Base-by-base conservation (phyloP, 2,888 invertebrate species). In the Agrotis clavis region DNA sequence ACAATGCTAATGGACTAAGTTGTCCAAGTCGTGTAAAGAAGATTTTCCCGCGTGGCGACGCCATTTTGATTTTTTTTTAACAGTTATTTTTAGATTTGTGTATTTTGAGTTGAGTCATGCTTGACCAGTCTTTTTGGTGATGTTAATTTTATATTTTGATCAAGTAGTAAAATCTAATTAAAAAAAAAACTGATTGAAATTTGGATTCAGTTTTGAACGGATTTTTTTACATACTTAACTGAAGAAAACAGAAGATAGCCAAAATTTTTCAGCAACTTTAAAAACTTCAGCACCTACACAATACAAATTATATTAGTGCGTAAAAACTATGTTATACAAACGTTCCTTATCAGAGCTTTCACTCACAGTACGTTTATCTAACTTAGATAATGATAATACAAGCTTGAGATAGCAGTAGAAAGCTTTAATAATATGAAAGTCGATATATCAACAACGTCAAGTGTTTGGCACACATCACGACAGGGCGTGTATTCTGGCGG, bases 1-100 rank as follows among this genome's bases (percentile, higher is more conserved):
- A 94, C 94, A 94, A 93, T 92, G 89, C 93, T 94, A 96, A 96
- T 96, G 95, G 95, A 92, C 94, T 89, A 91, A 92, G 90, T 93
- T 92, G 88, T 87, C 84, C 81, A 87, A 87, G 87, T 85, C 85
- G 86, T 85, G 77, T 83, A 84, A 86, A 64, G 81, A 87, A 88
- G 85, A 82, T 85, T 84, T 84, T 73, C 79, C 78, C 61, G 76
- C 74, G 79, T 47, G 25, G 50, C 21, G 78, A 21, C 18, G 65
- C 60, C 76, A 80, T 86, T 81, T 80, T 77, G 80, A 75, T 85
- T 82, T 82, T 74, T 48, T 69, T 74, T 82, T 75, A 54, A 77
- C 61, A 69, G 61, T 71, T 74, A 60, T 71, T 66, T 77, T 74
- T 74, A 14, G 21, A 67, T 56, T 25, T 13, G 25, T 79, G 61